Percentiles rank a stretch among this genome's conserved stretches.
Evolutionary conservation across 2,797 vertebrate genomes (phyloP).

Genomic region (Erithacus rubecula): DNA sequence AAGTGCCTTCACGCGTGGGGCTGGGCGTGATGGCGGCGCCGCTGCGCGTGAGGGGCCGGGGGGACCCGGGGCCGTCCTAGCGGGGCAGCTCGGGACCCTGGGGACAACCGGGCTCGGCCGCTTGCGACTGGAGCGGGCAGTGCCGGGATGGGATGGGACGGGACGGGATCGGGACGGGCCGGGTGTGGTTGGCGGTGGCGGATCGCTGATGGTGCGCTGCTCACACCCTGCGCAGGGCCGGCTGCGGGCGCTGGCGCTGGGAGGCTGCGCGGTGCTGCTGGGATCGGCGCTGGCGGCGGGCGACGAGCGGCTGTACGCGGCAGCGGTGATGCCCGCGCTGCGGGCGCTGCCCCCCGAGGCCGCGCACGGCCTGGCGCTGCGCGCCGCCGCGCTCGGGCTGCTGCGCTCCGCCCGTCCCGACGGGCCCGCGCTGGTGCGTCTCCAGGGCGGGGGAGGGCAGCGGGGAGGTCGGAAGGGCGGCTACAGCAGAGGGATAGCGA

Average conservation of each 20-base stretch:
- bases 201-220: fast-evolving
- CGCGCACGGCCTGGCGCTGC: slow-evolving; percentile 84
- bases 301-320: slow-evolving; percentile 86
- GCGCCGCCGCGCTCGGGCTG: slow-evolving; percentile 77
- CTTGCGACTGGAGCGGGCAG: background rate
- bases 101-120: too few relatives aligned
- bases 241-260: slow-evolving; percentile 72
- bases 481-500: too few relatives aligned
- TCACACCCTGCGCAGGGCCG: background rate
- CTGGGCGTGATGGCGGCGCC: background rate
- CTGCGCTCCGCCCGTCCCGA: slow-evolving; percentile 66
- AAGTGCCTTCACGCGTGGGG: fast-evolving
- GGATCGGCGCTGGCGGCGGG: slow-evolving; percentile 85
- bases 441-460: too few relatives aligned
- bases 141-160: background rate
- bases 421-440: background rate
- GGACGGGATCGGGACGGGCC: too few relatives aligned
- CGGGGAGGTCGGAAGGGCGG: background rate
- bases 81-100: background rate
- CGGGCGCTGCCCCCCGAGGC: slow-evolving; percentile 82
- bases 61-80: fast-evolving
- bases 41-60: background rate
- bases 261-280: slow-evolving; percentile 84
- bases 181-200: background rate
- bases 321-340: slow-evolving; percentile 82